Evolutionary conservation across 2,888 invertebrate species (phyloP).

Genomic region (Cheilosia vulpina): DNA sequence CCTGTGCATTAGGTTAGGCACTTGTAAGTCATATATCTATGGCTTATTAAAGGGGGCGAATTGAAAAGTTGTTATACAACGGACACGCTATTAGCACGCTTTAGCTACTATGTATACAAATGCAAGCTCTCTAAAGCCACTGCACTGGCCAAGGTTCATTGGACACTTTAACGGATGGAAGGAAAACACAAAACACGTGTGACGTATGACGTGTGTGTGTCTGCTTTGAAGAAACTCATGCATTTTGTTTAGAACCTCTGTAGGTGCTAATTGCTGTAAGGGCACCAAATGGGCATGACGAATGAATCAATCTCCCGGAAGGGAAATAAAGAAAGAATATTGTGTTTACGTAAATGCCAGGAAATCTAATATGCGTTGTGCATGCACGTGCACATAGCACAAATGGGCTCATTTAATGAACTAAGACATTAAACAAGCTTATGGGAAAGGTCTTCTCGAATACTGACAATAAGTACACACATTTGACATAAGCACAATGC

Average conservation of each 20-base stretch:
- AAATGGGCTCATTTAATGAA: constrained; percentile 16
- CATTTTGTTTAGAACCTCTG: constrained; percentile 9
- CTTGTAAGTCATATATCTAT: neutral
- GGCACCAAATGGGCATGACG: constrained; percentile 29
- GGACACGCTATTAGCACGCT: constrained; percentile 1
- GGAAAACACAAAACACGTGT: neutral
- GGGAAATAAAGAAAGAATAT: constrained; percentile 5
- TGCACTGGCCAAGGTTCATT: constrained; percentile 8
- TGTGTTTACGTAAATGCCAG: constrained; percentile 10
- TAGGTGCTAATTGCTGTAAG: constrained; percentile 39
- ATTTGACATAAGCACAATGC: constrained; percentile 1
- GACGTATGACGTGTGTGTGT: too few relatives aligned
- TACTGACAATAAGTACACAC: neutral
- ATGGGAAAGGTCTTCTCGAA: neutral
- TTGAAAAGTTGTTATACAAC: neutral
- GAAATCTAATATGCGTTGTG: constrained; percentile 5
- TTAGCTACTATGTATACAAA: neutral
- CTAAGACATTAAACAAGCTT: constrained; percentile 3
- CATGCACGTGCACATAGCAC: constrained; percentile 6
- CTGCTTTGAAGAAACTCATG: neutral
- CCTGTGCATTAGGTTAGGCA: neutral
- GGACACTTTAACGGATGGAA: constrained; percentile 5
- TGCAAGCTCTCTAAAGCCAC: too few relatives aligned
- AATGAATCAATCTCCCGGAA: constrained; percentile 25
- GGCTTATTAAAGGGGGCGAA: neutral